A percentile compares a stretch with the other conserved stretches of the same genome.
These are phyloP conservation scores for Montipora capricornis DNA, from an alignment of 64 coral and sea anemone species.

Conservation along the genomic window DNA sequence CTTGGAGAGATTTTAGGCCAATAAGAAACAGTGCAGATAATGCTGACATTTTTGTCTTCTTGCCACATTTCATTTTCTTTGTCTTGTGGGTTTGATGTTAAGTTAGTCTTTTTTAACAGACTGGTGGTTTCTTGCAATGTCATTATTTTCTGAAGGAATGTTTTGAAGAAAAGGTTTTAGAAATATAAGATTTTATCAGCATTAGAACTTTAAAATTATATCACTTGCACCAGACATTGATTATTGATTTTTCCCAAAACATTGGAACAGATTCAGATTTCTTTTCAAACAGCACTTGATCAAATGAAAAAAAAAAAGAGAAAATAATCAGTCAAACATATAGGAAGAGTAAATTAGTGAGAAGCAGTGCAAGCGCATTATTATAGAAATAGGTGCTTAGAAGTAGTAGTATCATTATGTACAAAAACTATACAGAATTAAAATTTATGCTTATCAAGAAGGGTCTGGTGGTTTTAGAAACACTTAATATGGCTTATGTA, in stretches of 20 bases:
- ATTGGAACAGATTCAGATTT: background rate
- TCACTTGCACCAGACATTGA: background rate
- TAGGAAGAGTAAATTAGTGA: background rate
- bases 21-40: background rate
- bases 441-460: background rate
- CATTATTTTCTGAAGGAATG: background rate
- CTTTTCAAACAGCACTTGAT: background rate
- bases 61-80: background rate
- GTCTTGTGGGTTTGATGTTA: background rate
- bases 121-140: background rate
- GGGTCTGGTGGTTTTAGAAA: background rate
- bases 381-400: background rate
- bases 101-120: background rate
- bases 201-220: background rate
- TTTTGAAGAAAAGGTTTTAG: background rate
- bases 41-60: background rate
- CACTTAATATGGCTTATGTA: background rate
- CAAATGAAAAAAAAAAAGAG: background rate
- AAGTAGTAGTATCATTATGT: background rate
- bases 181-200: no score
- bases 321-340: background rate
- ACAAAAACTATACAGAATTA: background rate
- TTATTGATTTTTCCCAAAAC: background rate
- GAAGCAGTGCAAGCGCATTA: background rate
- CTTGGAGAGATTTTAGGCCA: slow-evolving; percentile 91